Conservation (phyloP, 2,113 vertebrate genomes). For the Rynchops niger region DNA sequence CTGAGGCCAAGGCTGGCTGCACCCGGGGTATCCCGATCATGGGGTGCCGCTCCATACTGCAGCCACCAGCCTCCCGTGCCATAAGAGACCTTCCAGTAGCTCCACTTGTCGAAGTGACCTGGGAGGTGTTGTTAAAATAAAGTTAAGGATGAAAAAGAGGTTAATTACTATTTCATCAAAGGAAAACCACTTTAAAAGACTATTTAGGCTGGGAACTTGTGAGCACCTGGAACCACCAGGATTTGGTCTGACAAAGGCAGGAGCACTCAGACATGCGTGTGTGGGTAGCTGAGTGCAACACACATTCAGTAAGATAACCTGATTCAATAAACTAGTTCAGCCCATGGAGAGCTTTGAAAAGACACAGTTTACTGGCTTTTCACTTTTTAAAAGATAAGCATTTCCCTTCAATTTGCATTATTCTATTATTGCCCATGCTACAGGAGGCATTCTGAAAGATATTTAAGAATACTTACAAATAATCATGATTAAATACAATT, state of each 20-base stretch:
- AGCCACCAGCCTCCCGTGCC: too few relatives aligned
- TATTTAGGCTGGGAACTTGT: not conserved
- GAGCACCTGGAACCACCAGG: not conserved
- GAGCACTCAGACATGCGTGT: not conserved
- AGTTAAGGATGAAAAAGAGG: not conserved
- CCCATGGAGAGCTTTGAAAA: not conserved
- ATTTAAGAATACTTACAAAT: not conserved
- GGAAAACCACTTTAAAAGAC: not conserved
- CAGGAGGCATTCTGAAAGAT: not conserved
- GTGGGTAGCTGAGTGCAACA: not conserved
- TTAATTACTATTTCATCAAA: not conserved
- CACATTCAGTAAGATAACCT: not conserved
- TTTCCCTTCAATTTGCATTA: not conserved
- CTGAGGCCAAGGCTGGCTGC: not conserved
- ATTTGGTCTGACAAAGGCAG: not conserved
- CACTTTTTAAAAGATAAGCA: not conserved
- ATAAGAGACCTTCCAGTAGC: not conserved
- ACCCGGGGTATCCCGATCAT: rapidly evolving
- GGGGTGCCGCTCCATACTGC: not conserved
- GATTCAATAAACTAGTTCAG: not conserved
- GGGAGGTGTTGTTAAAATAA: not conserved
- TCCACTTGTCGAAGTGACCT: not conserved
- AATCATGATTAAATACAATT: not conserved
- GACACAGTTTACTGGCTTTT: not conserved
- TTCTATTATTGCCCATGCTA: not conserved